Evolutionary conservation across 2,113 vertebrate species (phyloP).

Genomic region (Nymphicus hollandicus): DNA sequence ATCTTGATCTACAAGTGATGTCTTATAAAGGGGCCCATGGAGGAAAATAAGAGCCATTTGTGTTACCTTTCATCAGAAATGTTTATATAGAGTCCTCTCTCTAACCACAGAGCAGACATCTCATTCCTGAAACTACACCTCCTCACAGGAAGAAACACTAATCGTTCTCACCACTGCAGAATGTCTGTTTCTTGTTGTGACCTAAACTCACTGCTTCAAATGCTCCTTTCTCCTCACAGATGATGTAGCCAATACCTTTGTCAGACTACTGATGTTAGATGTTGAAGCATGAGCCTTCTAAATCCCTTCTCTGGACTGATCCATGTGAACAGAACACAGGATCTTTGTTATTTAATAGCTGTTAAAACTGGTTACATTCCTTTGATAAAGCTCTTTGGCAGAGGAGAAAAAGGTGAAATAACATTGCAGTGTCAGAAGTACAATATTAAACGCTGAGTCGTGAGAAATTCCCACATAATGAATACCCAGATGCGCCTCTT

Average conservation of each 20-base stretch:
- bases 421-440: neutral
- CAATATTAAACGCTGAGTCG: neutral
- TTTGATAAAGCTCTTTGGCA: neutral
- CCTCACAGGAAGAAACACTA: slow-evolving; percentile 26
- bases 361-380: neutral
- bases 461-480: neutral
- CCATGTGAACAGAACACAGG: rapidly evolving
- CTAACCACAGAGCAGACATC: slow-evolving; percentile 25
- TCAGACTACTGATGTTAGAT: neutral
- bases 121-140: slow-evolving; percentile 33
- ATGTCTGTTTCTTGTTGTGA: neutral
- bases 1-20: slow-evolving; percentile 40
- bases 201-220: neutral
- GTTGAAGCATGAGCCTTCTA: neutral
- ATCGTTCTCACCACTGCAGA: neutral
- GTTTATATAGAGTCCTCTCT: neutral
- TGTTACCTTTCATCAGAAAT: slow-evolving; percentile 36
- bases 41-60: slow-evolving; percentile 48
- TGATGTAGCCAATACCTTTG: neutral
- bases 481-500: neutral
- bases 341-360: neutral
- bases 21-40: neutral
- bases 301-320: neutral
- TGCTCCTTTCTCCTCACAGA: neutral
- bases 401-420: neutral